Evolutionary conservation across 2,113 vertebrate species (phyloP).

Genomic region (Okapia johnstoni): DNA sequence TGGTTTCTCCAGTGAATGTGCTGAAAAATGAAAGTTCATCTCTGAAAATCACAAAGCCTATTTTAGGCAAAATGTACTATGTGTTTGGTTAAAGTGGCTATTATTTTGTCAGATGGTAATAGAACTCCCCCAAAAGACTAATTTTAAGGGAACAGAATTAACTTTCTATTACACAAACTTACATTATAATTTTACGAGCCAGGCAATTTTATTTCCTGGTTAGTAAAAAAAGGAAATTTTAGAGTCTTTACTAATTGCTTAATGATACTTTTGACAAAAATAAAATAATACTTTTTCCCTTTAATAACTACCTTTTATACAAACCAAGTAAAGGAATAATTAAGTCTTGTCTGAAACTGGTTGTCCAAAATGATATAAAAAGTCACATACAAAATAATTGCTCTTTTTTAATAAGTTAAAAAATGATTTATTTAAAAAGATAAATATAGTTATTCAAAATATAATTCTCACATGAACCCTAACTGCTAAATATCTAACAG

Average conservation of each 20-base stretch:
- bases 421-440: not conserved
- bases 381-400: not conserved
- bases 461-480: not conserved
- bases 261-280: constrained; percentile 32
- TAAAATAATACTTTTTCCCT: not conserved
- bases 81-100: constrained; percentile 2
- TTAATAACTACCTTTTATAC: not conserved
- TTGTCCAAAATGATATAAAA: not conserved
- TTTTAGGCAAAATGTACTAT: constrained; percentile 3
- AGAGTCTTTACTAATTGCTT: constrained; percentile 23
- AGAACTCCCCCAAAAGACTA: not conserved
- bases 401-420: constrained; percentile 5
- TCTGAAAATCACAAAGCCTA: constrained; percentile 14
- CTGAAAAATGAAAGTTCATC: not conserved
- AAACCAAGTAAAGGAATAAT: constrained; percentile 21
- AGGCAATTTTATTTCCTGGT: not conserved
- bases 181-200: constrained; percentile 39
- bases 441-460: not conserved
- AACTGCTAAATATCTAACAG: not conserved
- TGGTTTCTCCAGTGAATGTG: not conserved
- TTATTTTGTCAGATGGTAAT: constrained; percentile 49
- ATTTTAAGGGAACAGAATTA: constrained; percentile 37
- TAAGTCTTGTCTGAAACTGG: not conserved
- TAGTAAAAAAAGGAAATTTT: constrained; percentile 30
- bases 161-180: constrained; percentile 38